Evolutionary conservation across 2,113 vertebrate species (phyloP), one percentile per base, ranked within the genome.

Genomic region (Istiophorus platypterus): DNA sequence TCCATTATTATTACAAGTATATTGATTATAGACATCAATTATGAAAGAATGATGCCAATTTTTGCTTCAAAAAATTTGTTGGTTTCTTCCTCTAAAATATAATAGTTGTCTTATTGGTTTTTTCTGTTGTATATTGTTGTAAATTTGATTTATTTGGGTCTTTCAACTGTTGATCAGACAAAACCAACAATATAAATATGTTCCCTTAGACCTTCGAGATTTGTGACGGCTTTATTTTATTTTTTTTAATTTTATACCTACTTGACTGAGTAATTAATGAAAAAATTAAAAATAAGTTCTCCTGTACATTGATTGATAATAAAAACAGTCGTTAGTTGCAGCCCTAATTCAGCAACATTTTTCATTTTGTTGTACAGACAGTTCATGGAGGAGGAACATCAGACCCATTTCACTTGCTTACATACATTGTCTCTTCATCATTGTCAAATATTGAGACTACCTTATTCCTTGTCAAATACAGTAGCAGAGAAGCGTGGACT

Each of bases 401-500:
- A 62, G 78, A 80, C 66, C 49, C 52, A 56, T 78, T 84, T 80
- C 56, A 79, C 70, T 65, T 67, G 45, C 72, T 89, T 63, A 68
- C 65, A 85, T 80, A 72, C 63, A 76, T 80, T 76, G 79, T 78
- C 52, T 82, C 56, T 85, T 84, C 76, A 74, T 89, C 79, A 80
- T 84, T 81, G 82, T 89, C 81, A 86, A 62, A 88, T 41, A 80
- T 70, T 68, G 87, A 67, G 79, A 76, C 86, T 34, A 57, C 68
- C 78, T 91, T 65, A 52, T 75, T 87, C 85, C 80, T 70, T 87
- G 89, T 92, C 85, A 89, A 79, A 79, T 81, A 73, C 76, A 86
- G 91, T 74, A 65, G 79, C 34, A n/a, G 77, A 87, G 84, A 93
- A 69, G 85, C 26, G 68, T 54, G 78, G 87, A 94, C 71, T 85